Conservation (phyloP, 1,140 invertebrate species). For the Cherax destructor region DNA sequence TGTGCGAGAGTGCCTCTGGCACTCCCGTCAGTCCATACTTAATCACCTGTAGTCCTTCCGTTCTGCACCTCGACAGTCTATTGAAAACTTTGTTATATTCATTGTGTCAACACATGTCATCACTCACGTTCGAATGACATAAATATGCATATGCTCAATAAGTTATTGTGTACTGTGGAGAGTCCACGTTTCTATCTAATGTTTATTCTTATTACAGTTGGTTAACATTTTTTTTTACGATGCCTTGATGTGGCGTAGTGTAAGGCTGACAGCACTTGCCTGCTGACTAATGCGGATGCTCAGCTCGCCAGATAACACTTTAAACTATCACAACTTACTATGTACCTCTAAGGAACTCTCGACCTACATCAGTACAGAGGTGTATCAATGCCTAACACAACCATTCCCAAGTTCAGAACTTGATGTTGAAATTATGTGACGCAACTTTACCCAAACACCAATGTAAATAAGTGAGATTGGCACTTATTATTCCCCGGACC, state of each 20-base stretch:
- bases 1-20: not conserved
- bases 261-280: conserved; percentile 35
- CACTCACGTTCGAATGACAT: conserved; percentile 41
- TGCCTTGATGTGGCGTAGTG: conserved; percentile 42
- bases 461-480: too few species aligned
- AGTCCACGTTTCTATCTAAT: conserved; percentile 42
- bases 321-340: not conserved
- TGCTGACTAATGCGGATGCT: conserved; percentile 32
- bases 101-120: conserved; percentile 46
- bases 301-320: conserved; percentile 19
- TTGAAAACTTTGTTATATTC: conserved; percentile 32
- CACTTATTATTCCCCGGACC: too few species aligned
- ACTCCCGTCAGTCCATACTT: not conserved
- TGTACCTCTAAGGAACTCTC: conserved; percentile 10
- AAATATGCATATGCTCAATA: conserved; percentile 62
- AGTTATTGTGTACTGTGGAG: conserved; percentile 55
- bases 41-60: conserved; percentile 28
- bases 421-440: too few species aligned
- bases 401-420: not conserved
- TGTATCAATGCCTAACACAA: not conserved
- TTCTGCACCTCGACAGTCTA: conserved; percentile 35
- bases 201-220: conserved; percentile 25
- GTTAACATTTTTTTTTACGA: conserved; percentile 35
- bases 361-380: not conserved
- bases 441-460: not conserved